Percentiles rank a stretch among this genome's conserved stretches.
Evolutionary conservation across 2,797 vertebrate genomes (phyloP).

Genomic region (Austrolebias charrua): DNA sequence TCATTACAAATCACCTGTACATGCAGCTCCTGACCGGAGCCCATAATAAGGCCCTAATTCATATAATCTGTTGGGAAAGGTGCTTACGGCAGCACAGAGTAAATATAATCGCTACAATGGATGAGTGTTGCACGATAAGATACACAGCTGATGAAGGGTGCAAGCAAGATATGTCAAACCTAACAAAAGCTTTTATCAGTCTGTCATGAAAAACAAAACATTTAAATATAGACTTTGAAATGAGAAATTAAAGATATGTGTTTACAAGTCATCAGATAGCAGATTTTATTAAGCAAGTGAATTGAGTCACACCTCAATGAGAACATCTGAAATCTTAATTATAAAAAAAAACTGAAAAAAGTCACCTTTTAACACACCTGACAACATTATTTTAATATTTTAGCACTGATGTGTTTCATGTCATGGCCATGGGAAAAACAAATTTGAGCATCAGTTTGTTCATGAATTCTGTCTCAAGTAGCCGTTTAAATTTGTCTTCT

Average conservation of each 20-base stretch:
- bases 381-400: neutral
- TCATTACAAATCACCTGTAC: slow-evolving; percentile 75
- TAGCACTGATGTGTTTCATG: neutral
- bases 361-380: slow-evolving; percentile 3
- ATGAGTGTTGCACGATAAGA: slow-evolving; percentile 42
- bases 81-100: slow-evolving; percentile 72
- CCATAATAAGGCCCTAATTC: slow-evolving; percentile 76
- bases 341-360: neutral
- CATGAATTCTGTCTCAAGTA: neutral
- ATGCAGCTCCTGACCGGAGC: slow-evolving; percentile 66
- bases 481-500: neutral
- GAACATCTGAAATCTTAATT: neutral
- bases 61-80: slow-evolving; percentile 78
- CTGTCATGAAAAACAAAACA: neutral
- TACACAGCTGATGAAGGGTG: neutral
- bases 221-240: slow-evolving; percentile 4
- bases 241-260: neutral
- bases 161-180: slow-evolving; percentile 23
- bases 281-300: neutral
- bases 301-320: neutral
- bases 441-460: neutral
- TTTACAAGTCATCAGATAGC: neutral
- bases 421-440: neutral
- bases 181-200: slow-evolving; percentile 7
- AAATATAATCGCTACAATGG: slow-evolving; percentile 69